Conservation (phyloP, 2,797 vertebrate species). For the Tadarida brasiliensis region DNA sequence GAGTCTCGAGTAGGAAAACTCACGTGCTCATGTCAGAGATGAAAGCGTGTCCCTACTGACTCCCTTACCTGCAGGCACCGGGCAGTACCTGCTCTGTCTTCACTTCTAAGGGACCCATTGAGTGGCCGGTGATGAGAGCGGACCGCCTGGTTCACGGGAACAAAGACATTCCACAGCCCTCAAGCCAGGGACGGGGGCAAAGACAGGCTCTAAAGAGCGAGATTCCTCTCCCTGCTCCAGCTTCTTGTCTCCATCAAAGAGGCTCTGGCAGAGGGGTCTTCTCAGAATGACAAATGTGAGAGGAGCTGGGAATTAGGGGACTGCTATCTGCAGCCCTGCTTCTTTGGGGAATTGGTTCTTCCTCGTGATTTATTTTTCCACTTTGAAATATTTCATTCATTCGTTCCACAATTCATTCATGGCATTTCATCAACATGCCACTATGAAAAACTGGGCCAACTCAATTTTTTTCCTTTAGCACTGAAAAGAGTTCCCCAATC, state of each 20-base stretch:
- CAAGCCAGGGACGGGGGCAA: neutral
- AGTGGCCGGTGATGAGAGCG: neutral
- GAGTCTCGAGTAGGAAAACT: neutral
- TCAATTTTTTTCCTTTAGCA: constrained; percentile 59
- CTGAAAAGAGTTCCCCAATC: neutral
- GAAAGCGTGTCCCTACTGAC: neutral
- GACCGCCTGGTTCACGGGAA: neutral
- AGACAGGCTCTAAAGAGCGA: neutral
- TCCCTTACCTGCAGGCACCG: neutral
- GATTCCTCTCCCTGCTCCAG: neutral
- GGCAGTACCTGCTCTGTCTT: neutral
- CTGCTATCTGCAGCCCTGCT: constrained; percentile 71
- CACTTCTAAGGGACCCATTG: neutral
- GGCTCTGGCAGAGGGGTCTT: constrained; percentile 66
- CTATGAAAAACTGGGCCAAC: constrained; percentile 64
- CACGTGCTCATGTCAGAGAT: neutral
- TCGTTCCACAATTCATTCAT: constrained; percentile 77
- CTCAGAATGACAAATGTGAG: constrained; percentile 74
- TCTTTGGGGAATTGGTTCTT: constrained; percentile 77
- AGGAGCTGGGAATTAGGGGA: constrained; percentile 69
- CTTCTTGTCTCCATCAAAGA: constrained; percentile 1
- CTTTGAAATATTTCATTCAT: constrained; percentile 77
- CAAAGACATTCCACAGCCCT: neutral
- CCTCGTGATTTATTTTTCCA: constrained; percentile 76
- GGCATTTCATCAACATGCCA: constrained; percentile 77